Percentiles rank a stretch among this genome's conserved stretches.
These are phyloP conservation scores for Portevinia maculata DNA, from an alignment of 2,888 invertebrate species.

Conservation along the genomic window DNA sequence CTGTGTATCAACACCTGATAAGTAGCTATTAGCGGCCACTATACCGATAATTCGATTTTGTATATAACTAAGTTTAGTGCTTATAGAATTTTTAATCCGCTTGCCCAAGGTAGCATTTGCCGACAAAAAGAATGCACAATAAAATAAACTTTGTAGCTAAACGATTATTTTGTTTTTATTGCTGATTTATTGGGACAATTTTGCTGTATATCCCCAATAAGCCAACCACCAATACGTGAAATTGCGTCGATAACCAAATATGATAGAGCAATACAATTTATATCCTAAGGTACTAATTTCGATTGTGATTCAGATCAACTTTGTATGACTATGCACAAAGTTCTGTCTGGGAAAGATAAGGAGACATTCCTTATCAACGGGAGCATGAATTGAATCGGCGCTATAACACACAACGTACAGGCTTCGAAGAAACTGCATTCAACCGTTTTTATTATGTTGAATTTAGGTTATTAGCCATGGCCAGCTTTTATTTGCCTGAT, in stretches of 20 bases:
- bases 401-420: not conserved
- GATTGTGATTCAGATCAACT: not conserved
- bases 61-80: too few species aligned
- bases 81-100: too few species aligned
- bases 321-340: not conserved
- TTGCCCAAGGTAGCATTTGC: too few species aligned
- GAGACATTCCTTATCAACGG: not conserved
- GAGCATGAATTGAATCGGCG: too few species aligned
- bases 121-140: too few species aligned
- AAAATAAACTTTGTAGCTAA: slow-evolving; percentile 44
- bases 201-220: slow-evolving; percentile 43
- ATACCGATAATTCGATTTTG: slow-evolving; percentile 78
- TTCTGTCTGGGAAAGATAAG: not conserved
- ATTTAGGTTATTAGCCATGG: too few species aligned
- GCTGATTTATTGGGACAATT: slow-evolving; percentile 26
- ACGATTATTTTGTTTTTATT: slow-evolving; percentile 17
- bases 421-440: not conserved
- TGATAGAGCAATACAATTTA: slow-evolving; percentile 10
- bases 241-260: slow-evolving; percentile 8
- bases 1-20: slow-evolving; percentile 81
- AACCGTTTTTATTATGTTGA: too few species aligned
- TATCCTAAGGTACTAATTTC: not conserved
- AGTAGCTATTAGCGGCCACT: slow-evolving; percentile 76
- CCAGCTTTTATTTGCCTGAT: too few species aligned
- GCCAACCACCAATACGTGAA: not conserved